Evolutionary conservation across 1,140 invertebrate species (phyloP).

Genomic region (Caenorhabditis latens): DNA sequence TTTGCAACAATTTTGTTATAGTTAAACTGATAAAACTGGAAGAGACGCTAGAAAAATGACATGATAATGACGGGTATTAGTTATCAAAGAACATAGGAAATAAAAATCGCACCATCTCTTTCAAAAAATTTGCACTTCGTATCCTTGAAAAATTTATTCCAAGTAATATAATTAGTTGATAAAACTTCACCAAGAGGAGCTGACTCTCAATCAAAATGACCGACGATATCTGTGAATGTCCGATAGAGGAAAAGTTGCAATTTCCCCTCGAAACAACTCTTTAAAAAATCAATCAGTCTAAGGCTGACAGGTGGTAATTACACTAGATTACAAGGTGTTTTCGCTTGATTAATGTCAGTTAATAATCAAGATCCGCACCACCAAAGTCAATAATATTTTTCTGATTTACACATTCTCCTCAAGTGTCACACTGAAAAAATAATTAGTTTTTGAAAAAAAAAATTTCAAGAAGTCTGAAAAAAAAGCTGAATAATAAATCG

Average conservation of each 20-base stretch:
- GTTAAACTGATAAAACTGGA: conserved; percentile 88
- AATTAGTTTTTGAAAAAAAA: conserved; percentile 87
- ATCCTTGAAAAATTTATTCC: too few relatives aligned
- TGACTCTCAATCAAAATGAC: too few relatives aligned
- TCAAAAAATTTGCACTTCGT: not conserved
- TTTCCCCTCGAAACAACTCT: too few relatives aligned
- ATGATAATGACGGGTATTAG: conserved; percentile 6
- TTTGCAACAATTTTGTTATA: conserved; percentile 80
- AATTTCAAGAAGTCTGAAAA: conserved; percentile 80
- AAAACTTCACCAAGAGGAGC: too few relatives aligned
- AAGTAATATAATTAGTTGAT: too few relatives aligned
- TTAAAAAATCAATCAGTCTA: too few relatives aligned
- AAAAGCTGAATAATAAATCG: conserved; percentile 79
- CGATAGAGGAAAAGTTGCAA: conserved; percentile 28
- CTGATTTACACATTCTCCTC: too few relatives aligned
- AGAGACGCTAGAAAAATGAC: conserved; percentile 63
- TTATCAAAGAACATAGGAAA: not conserved
- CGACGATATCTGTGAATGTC: not conserved
- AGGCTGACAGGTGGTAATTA: too few relatives aligned
- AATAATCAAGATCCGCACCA: too few relatives aligned
- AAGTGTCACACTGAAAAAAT: not conserved
- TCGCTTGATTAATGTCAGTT: too few relatives aligned
- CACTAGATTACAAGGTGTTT: too few relatives aligned
- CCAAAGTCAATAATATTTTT: too few relatives aligned
- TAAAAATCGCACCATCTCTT: conserved; percentile 13